phyloP scores from a whole-genome alignment of 2,113 vertebrate genomes.

The Mellivora capensis region DNA sequence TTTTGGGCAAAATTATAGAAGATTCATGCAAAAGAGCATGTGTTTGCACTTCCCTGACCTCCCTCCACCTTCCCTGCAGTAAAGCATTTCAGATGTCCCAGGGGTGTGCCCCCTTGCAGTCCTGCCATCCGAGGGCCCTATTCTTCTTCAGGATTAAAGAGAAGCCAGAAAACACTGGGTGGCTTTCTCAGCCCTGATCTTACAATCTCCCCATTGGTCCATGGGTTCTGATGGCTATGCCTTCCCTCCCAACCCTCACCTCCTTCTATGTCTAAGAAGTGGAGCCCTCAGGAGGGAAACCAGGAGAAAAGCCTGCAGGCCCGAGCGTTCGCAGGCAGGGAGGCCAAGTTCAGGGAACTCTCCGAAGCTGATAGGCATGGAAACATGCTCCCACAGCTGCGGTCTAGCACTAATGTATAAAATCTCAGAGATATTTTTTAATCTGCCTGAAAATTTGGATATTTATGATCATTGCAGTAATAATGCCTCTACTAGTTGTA shows the following conservation, averaged over 20 bases:
- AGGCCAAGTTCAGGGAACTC: neutral
- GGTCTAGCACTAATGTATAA: neutral
- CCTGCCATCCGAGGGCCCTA: no score
- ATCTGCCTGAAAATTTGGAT: neutral
- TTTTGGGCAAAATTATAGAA: neutral
- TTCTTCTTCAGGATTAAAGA: neutral
- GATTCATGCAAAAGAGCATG: neutral
- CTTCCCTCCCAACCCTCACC: neutral
- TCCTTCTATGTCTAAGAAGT: neutral
- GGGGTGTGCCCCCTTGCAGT: no score
- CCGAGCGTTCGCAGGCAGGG: neutral
- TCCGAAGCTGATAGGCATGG: no score
- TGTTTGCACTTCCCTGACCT: neutral
- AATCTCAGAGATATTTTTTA: neutral
- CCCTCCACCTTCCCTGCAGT: neutral
- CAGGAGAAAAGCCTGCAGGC: neutral
- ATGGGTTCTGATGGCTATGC: rapidly evolving
- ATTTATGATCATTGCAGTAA: neutral
- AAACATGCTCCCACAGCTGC: neutral
- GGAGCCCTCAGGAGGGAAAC: neutral
- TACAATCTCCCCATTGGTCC: neutral
- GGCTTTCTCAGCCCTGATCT: neutral
- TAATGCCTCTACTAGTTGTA: neutral
- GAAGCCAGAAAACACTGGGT: neutral
- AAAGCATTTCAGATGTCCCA: neutral